These are phyloP conservation scores for Nephrotoma appendiculata DNA, from an alignment of 2,888 invertebrate species.

Conservation along the genomic window DNA sequence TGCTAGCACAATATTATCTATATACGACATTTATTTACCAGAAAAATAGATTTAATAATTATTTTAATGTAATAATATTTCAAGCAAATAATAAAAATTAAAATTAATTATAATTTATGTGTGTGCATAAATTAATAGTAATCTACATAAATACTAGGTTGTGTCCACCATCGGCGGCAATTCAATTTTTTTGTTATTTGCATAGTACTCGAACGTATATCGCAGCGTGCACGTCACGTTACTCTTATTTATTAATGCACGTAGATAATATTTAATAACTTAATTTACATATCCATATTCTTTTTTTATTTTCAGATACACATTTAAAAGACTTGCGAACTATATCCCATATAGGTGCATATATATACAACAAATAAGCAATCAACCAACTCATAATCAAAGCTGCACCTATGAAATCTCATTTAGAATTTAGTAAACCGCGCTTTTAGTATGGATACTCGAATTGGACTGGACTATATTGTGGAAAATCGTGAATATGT, in stretches of 20 bases:
- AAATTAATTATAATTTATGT: too few species aligned
- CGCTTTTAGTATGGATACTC: conserved; percentile 58
- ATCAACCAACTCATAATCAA: not conserved
- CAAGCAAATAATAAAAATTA: not conserved
- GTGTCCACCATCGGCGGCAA: not conserved
- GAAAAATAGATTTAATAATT: not conserved
- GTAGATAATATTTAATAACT: not conserved
- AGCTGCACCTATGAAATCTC: not conserved
- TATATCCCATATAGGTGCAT: not conserved
- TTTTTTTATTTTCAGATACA: not conserved
- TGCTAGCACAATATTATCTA: not conserved
- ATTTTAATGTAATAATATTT: not conserved
- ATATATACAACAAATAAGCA: not conserved
- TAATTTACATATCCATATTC: not conserved
- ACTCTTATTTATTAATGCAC: too few species aligned
- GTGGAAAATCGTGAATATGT: conserved; percentile 89
- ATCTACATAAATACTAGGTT: not conserved
- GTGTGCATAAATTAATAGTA: too few species aligned
- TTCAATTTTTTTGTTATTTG: not conserved
- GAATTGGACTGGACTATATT: conserved; percentile 86
- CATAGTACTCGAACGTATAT: not conserved
- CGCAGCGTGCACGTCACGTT: not conserved
- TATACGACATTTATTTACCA: not conserved
- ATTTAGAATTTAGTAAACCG: not conserved
- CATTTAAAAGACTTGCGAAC: not conserved